Conservation (phyloP, 2,888 invertebrate genomes). For the Carterocephalus palaemon region DNA sequence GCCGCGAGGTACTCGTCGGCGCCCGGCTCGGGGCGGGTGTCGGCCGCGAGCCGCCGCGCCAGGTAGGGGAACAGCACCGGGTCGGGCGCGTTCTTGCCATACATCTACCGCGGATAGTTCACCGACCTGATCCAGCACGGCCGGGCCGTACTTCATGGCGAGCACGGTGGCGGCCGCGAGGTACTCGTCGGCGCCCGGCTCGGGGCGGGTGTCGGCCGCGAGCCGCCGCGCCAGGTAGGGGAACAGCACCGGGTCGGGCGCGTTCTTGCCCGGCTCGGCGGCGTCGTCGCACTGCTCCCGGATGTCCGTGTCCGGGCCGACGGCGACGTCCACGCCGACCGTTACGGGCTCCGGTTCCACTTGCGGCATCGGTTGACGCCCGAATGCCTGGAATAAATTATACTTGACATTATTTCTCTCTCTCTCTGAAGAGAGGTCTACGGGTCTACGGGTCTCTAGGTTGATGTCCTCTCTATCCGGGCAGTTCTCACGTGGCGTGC, state of each 20-base stretch:
- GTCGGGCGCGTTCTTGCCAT: too few species aligned
- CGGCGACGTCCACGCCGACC: slow-evolving; percentile 13
- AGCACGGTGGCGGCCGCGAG: slow-evolving; percentile 92
- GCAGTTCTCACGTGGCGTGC: too few species aligned
- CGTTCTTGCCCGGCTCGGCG: slow-evolving; percentile 29
- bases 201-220: slow-evolving; percentile 59
- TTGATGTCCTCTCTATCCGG: too few species aligned
- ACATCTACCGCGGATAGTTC: too few species aligned
- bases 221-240: slow-evolving; percentile 88
- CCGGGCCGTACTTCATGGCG: slow-evolving; percentile 91
- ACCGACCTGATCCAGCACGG: slow-evolving; percentile 79
- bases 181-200: slow-evolving; percentile 83
- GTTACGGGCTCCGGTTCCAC: slow-evolving; percentile 56
- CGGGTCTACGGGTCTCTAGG: too few species aligned
- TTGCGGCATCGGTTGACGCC: slow-evolving; percentile 89
- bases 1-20: slow-evolving; percentile 90
- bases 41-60: slow-evolving; percentile 81
- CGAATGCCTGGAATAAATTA: slow-evolving; percentile 84
- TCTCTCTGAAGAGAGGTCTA: too few species aligned
- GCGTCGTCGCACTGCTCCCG: slow-evolving; percentile 68
- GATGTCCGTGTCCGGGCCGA: slow-evolving; percentile 45
- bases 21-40: slow-evolving; percentile 53
- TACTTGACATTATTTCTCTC: not conserved
- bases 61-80: slow-evolving; percentile 92
- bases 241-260: slow-evolving; percentile 86